Base-by-base conservation (phyloP, 2,888 invertebrate genomes). In the Aspidiotus destructor region DNA sequence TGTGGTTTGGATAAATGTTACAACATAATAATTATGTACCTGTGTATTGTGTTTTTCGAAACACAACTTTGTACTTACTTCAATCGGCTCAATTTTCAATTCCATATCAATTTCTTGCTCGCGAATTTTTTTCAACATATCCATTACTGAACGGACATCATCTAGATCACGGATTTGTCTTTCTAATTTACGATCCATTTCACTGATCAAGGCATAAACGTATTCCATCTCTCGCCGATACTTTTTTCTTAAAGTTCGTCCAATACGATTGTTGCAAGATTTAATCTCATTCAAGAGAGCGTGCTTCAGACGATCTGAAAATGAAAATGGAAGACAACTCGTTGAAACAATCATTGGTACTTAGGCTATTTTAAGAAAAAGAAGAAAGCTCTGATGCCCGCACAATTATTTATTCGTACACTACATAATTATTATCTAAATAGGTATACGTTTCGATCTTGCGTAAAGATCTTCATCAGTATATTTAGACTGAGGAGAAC, bases 91-190 rank as follows among this genome's bases (percentile, higher is more conserved):
- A 70, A 97, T 94, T 75, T 85, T 86, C 62, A 95, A 80, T 75
- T 97, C 96, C 88, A 96, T 92, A 74, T 94, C 92, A 13, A 96
- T 93, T 79, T 97, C 96, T 76, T 92, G 91, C 73, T 95, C 94
- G 7, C 96, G 81, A 67, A 95, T 92, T 78, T 94, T 94, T 76
- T 90, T 88, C 70, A 97, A 78, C 0, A 91, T 92, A 71, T 94
- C 92, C 92, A 97, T 96, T 58, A 94, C 87, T 75, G 91, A 85
- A 67, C 95, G 83, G 0, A 96, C 94, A 75, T 97, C 96, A 76
- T 97, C 96, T 71, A 97, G 81, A 77, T 96, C 95, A 63, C 92
- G 83, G 72, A 95, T 90, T 13, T 90, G 91, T 62, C 92, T 83
- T 74, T 90, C 89, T 67, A 97, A 79, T 77, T 92, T 91, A 60